Evolutionary conservation across 35 echinoderm and acorn worm genomes (phyloP), one percentile per base, ranked within the genome.

Genomic region (Nesometra sesokonis): DNA sequence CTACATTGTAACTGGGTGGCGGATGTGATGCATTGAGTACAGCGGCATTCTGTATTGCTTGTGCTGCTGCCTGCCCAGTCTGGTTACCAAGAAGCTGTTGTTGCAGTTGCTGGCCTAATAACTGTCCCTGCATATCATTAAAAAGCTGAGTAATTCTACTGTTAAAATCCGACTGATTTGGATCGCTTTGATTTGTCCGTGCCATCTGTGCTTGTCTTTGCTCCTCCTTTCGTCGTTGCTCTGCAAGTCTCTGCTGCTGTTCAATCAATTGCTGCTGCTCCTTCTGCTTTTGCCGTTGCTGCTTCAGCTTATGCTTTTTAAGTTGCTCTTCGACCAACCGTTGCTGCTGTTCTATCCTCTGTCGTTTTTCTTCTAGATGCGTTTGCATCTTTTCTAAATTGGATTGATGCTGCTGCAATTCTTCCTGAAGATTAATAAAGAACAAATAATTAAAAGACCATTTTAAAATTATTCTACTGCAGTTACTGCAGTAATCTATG

Each of bases 1-100:
- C 92, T 17, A 91, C 87, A 80, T 88, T 94, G 85, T 99, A 99
- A 80, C 96, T 99, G 0, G 96, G 96, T 35, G 93, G 96, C 0
- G 96, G 87, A 46, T 91, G 93, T 90, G 92, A 32, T 93, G 92
- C 83, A 90, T 93, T 36, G 37, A 86, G 27, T 85, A 46, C 83
- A 90, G 93, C 86, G 91, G 93, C 35, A 79, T 86, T n/a, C 78
- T 90, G 78, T 91, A 93, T 86, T 93, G 94, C 57, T 91, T 97
- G 35, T 90, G 90, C 21, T 94, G 91, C 40, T 94, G 92, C 80
- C 77, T 46, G 17, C 90, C 80, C 2, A 91, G 84, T 47, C 87
- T 89, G 40, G 80, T 47, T 77, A 33, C 31, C 31, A 47, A n/a
- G 80, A 17, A n/a, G 19, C 19, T 91, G 85, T 40, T 87, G 77